Percentiles rank a stretch among this genome's conserved stretches.
Evolutionary conservation across 2,797 vertebrate genomes (phyloP).

Genomic region (Iguana delicatissima): DNA sequence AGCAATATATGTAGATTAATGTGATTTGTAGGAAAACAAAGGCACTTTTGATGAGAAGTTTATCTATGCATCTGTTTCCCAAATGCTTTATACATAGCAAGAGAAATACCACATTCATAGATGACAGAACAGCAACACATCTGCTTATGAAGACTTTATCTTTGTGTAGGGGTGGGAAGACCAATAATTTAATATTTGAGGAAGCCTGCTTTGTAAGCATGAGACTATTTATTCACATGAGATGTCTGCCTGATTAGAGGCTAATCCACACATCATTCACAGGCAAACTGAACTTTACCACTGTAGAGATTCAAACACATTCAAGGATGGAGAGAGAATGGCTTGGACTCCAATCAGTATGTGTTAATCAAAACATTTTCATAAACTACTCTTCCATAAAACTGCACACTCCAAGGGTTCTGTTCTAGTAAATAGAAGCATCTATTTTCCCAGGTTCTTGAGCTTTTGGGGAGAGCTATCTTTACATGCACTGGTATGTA

Average conservation of each 20-base stretch:
- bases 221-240: background rate
- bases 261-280: background rate
- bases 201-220: background rate
- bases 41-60: background rate
- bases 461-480: background rate
- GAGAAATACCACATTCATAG: background rate
- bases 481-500: background rate
- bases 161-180: background rate
- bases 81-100: background rate
- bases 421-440: background rate
- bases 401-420: background rate
- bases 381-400: background rate
- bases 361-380: background rate
- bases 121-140: background rate
- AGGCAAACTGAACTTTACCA: background rate
- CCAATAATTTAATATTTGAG: background rate
- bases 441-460: background rate
- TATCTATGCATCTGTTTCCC: background rate
- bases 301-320: background rate
- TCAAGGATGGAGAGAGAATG: background rate
- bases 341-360: background rate
- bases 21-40: background rate
- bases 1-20: background rate
- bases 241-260: background rate
- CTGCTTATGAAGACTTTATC: background rate